Evolutionary conservation across 2,113 vertebrate species (phyloP).

Genomic region (Rhegmatorhina hoffmannsi): DNA sequence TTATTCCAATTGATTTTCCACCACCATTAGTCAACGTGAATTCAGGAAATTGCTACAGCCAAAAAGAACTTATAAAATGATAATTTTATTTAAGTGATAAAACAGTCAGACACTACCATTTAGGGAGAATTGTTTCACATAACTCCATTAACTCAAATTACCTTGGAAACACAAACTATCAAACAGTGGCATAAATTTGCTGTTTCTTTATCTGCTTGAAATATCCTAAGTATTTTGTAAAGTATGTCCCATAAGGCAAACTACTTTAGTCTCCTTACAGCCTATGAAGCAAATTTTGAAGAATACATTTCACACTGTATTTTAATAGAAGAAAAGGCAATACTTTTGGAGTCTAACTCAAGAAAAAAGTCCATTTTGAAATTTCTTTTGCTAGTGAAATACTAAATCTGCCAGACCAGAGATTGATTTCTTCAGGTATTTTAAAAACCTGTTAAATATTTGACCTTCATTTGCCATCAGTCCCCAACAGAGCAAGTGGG

Average conservation of each 20-base stretch:
- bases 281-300: background rate
- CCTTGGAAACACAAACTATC: conserved; percentile 15
- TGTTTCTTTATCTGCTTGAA: background rate
- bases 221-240: background rate
- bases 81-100: background rate
- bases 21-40: background rate
- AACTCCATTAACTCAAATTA: conserved; percentile 5
- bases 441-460: background rate
- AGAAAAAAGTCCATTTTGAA: background rate
- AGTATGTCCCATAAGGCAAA: background rate
- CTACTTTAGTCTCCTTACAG: background rate
- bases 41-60: background rate
- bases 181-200: background rate
- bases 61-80: background rate
- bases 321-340: background rate
- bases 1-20: background rate
- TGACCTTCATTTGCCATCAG: background rate
- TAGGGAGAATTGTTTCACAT: background rate
- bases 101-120: background rate
- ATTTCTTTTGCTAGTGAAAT: background rate
- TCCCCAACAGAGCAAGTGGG: background rate
- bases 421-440: background rate
- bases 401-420: background rate
- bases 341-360: background rate
- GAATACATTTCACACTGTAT: background rate